Conservation (phyloP, 2,888 invertebrate genomes). For the Microchrysa polita region DNA sequence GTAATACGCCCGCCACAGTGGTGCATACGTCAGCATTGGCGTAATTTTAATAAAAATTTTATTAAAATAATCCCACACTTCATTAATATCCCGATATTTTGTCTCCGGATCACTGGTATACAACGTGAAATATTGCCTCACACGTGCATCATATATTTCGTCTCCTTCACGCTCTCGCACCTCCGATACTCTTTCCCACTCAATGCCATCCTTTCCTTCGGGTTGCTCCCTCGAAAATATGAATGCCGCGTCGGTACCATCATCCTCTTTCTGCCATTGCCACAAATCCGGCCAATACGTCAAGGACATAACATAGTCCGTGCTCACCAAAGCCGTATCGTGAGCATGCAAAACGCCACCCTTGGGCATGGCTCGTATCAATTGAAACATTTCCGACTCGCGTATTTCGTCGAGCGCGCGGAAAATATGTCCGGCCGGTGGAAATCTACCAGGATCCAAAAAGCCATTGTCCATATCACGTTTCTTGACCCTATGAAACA, state of each 20-base stretch:
- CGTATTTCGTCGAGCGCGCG: slow-evolving; percentile 69
- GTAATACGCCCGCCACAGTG: slow-evolving; percentile 74
- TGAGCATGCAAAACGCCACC: slow-evolving; percentile 81
- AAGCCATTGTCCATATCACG: slow-evolving; percentile 68
- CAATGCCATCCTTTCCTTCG: slow-evolving; percentile 51
- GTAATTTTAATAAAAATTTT: slow-evolving; percentile 67
- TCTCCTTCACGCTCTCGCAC: slow-evolving; percentile 61
- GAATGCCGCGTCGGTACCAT: slow-evolving; percentile 62
- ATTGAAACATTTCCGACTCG: slow-evolving; percentile 71
- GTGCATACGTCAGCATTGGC: slow-evolving; percentile 70
- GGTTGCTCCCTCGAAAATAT: slow-evolving; percentile 56
- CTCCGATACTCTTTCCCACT: slow-evolving; percentile 67
- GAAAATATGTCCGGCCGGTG: slow-evolving; percentile 75
- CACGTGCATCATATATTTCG: slow-evolving; percentile 65
- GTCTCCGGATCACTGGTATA: slow-evolving; percentile 66
- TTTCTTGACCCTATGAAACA: slow-evolving; percentile 70
- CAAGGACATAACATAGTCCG: slow-evolving; percentile 71
- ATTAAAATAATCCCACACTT: slow-evolving; percentile 70
- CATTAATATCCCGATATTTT: slow-evolving; percentile 67
- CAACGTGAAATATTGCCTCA: slow-evolving; percentile 69
- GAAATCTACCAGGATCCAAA: slow-evolving; percentile 68
- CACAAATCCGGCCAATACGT: slow-evolving; percentile 72
- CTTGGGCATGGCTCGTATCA: slow-evolving; percentile 73
- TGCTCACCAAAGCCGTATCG: slow-evolving; percentile 71
- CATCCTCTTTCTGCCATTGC: slow-evolving; percentile 61